Evolutionary conservation across 2,113 vertebrate species (phyloP).

Genomic region (Anarrhichthys ocellatus): DNA sequence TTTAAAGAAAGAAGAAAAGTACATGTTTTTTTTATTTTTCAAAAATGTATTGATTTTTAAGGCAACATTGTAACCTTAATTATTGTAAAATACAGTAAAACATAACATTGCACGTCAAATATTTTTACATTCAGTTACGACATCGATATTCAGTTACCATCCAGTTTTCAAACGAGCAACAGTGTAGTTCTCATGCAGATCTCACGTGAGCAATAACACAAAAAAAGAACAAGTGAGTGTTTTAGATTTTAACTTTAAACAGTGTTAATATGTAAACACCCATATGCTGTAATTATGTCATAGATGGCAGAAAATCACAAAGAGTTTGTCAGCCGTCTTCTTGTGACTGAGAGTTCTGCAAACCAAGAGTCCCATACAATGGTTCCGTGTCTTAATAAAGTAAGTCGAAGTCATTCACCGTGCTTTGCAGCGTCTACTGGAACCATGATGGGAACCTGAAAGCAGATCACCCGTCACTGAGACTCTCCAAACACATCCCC

Average conservation of each 20-base stretch:
- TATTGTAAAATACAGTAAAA: conserved; percentile 20
- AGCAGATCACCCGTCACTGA: background rate
- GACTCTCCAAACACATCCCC: background rate
- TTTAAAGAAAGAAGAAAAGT: conserved; percentile 2
- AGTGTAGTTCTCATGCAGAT: conserved; percentile 4
- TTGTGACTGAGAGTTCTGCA: conserved; percentile 12
- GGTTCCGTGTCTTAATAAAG: conserved; percentile 10
- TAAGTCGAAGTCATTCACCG: conserved; percentile 2
- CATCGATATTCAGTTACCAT: background rate
- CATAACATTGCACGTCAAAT: conserved; percentile 2
- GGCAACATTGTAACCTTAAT: conserved; percentile 54
- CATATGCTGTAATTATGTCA: background rate
- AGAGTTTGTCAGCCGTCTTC: background rate
- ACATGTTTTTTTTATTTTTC: background rate
- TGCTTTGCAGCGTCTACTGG: background rate
- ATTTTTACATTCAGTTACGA: background rate
- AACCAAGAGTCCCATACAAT: background rate
- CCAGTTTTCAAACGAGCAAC: background rate
- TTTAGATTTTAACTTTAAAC: background rate
- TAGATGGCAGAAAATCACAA: background rate
- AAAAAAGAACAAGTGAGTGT: background rate
- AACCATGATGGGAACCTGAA: background rate
- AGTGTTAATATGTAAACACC: background rate
- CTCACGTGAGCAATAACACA: conserved; percentile 15
- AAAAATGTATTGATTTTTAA: conserved; percentile 50